These are phyloP conservation scores for Saxidomus purpurata DNA, from an alignment of 1,140 invertebrate species.

Conservation along the genomic window DNA sequence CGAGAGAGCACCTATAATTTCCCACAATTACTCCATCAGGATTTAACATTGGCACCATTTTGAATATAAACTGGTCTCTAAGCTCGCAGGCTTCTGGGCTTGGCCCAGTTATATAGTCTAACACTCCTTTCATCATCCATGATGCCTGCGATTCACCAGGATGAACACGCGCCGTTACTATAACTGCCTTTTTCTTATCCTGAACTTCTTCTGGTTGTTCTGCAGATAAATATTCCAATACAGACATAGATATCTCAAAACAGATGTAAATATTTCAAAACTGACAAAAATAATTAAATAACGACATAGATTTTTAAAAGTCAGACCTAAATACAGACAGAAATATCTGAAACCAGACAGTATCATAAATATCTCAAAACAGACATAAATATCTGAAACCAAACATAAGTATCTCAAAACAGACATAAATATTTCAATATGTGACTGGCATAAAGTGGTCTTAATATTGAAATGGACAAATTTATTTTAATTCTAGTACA, in stretches of 20 bases:
- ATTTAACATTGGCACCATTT: constrained; percentile 88
- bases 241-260: too few relatives aligned
- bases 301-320: too few relatives aligned
- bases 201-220: constrained; percentile 70
- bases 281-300: too few relatives aligned
- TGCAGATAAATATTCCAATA: constrained; percentile 17
- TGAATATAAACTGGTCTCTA: constrained; percentile 90
- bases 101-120: constrained; percentile 83
- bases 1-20: constrained; percentile 85
- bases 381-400: too few relatives aligned
- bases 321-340: background rate
- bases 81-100: constrained; percentile 80
- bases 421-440: too few relatives aligned
- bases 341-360: too few relatives aligned
- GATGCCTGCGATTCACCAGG: constrained; percentile 86
- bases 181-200: constrained; percentile 87
- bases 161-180: constrained; percentile 85
- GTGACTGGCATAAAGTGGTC: too few relatives aligned
- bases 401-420: too few relatives aligned
- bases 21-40: constrained; percentile 86
- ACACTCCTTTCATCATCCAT: constrained; percentile 86
- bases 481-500: too few relatives aligned
- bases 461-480: too few relatives aligned
- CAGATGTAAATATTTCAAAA: too few relatives aligned
- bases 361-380: too few relatives aligned